These are phyloP conservation scores for Laterallus jamaicensis DNA, from an alignment of 2,113 vertebrate genomes.

Conservation along the genomic window DNA sequence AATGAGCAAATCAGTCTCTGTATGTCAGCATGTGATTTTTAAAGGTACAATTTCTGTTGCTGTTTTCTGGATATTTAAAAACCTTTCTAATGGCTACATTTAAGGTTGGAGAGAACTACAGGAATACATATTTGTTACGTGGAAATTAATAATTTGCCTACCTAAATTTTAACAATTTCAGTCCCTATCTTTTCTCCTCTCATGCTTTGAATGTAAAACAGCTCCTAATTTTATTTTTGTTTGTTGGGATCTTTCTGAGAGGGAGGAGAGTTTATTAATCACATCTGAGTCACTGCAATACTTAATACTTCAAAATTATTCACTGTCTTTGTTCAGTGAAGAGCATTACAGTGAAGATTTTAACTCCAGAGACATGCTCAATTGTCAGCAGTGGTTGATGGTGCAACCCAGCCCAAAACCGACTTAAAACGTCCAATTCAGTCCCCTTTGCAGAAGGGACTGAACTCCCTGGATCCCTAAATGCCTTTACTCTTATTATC, in stretches of 20 bases:
- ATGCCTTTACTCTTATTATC: not conserved
- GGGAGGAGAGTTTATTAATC: not conserved
- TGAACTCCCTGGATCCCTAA: not conserved
- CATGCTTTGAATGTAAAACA: not conserved
- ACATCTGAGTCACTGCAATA: not conserved
- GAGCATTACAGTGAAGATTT: not conserved
- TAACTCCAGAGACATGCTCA: not conserved
- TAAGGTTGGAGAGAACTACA: not conserved
- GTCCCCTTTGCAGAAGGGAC: not conserved
- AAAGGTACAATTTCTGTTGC: not conserved
- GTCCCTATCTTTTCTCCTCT: not conserved
- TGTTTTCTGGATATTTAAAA: not conserved
- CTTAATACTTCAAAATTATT: not conserved
- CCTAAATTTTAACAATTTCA: not conserved
- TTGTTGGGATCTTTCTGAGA: not conserved
- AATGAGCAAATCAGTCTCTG: not conserved
- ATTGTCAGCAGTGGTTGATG: not conserved
- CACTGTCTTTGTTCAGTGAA: not conserved
- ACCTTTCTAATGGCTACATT: not conserved
- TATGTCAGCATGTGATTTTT: not conserved
- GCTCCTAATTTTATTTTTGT: not conserved
- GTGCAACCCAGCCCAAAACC: not conserved
- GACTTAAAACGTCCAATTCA: not conserved
- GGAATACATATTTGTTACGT: accelerated
- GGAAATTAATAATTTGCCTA: accelerated